Evolutionary conservation across 2,888 invertebrate genomes (phyloP).

Genomic region (Synergus japonicus): DNA sequence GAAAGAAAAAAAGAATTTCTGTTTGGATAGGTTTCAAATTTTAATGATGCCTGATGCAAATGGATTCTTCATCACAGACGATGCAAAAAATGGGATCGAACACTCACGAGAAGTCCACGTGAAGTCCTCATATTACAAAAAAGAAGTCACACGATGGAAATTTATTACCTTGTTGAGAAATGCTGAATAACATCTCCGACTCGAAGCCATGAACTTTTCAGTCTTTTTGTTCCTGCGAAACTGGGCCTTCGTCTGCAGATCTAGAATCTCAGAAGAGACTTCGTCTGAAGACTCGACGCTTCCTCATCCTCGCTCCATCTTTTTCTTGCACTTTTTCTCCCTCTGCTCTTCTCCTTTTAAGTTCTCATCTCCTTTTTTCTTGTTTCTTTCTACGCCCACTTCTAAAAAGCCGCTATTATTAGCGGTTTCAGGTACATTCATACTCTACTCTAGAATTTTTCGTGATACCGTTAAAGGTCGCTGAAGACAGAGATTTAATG

Average conservation of each 20-base stretch:
- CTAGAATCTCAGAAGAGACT: conserved; percentile 3
- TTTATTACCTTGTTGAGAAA: conserved; percentile 6
- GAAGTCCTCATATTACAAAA: neutral
- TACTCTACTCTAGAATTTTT: conserved; percentile 48
- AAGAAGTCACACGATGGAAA: conserved; percentile 1
- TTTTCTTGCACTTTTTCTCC: conserved; percentile 34
- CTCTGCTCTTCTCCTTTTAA: conserved; percentile 35
- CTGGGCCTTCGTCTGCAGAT: neutral
- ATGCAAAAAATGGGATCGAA: conserved; percentile 10
- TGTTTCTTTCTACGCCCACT: conserved; percentile 40
- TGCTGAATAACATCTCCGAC: neutral
- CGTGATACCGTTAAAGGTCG: conserved; percentile 50
- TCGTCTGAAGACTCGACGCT: neutral
- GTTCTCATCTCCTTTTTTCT: conserved; percentile 40
- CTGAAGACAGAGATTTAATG: conserved; percentile 43
- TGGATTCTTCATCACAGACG: neutral
- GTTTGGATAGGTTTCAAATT: neutral
- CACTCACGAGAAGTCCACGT: neutral
- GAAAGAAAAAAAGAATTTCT: neutral
- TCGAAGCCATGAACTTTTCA: conserved; percentile 17
- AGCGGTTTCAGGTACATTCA: conserved; percentile 43
- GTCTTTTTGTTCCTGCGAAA: conserved; percentile 9
- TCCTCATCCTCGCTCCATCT: conserved; percentile 6
- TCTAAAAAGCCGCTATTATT: conserved; percentile 48
- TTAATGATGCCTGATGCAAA: conserved; percentile 5